Evolutionary conservation across 2,113 vertebrate species (phyloP).

Genomic region (Cyanoramphus novaezelandiae): DNA sequence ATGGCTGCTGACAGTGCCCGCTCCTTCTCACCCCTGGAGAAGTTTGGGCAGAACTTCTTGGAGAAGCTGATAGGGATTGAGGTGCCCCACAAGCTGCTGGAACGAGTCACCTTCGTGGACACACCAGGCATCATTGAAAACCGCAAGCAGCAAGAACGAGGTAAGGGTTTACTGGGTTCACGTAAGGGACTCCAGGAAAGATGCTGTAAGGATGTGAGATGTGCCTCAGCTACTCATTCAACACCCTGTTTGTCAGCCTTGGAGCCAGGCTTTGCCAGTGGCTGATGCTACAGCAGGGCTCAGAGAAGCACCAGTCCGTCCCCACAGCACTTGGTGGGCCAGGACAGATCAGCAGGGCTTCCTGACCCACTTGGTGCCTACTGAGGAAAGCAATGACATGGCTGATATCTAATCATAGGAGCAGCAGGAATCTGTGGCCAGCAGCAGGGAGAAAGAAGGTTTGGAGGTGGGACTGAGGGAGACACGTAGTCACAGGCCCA

Average conservation of each 20-base stretch:
- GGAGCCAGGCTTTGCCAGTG: background rate
- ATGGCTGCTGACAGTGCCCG: conserved; percentile 97
- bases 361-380: background rate
- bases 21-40: conserved; percentile 95
- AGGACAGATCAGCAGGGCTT: background rate
- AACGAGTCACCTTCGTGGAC: conserved; percentile 95
- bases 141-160: conserved; percentile 98
- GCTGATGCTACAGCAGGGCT: background rate
- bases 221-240: background rate
- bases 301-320: background rate
- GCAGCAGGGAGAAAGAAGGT: background rate
- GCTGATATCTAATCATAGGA: background rate
- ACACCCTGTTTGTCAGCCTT: background rate
- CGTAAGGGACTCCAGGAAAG: background rate
- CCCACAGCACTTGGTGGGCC: background rate
- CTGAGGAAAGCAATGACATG: background rate
- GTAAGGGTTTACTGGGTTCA: conserved; percentile 63
- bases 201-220: rapidly evolving
- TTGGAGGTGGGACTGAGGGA: background rate
- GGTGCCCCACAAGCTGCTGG: conserved; percentile 95
- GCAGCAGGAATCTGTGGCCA: background rate
- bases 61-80: conserved; percentile 97
- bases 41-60: conserved; percentile 97
- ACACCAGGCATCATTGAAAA: conserved; percentile 98
- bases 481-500: background rate